Evolutionary conservation across 2,797 vertebrate genomes (phyloP), one percentile per base, ranked within the genome.

Genomic region (Poeciliopsis infans): DNA sequence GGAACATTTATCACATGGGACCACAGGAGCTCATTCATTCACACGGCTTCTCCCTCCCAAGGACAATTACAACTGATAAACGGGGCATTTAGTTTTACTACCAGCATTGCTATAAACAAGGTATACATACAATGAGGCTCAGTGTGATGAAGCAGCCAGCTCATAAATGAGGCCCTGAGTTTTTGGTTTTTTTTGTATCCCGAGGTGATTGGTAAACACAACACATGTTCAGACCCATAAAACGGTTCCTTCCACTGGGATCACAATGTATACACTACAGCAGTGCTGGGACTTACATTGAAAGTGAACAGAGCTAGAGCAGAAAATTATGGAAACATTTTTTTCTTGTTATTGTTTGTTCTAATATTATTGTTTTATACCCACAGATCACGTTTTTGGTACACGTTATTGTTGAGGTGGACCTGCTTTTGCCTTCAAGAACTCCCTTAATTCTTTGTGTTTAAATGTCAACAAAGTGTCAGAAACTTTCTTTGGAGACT

Each of bases 131-230:
- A 92, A 90, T 85, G 64, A 88, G 79, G 84, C 83, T 81, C 72
- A 74, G 87, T 77, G 85, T 76, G 79, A 91, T 83, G 87, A 91
- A 76, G 74, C 80, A 80, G 89, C 88, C 89, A 91, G 84, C 90
- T 93, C 92, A 91, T 94, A 93, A 94, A 93, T 75, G 81, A 89
- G 86, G 90, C 88, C 88, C 90, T 66, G 20, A 39, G 64, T 43
- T 68, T 15, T 85, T 77, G 13, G 43, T 82, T 39, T 49, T 66
- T 77, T 86, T 82, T 79, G 81, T 87, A 81, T 88, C 90, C 80
- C 36, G 83, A 90, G 91, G 86, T 81, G 61, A 85, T 86, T 79
- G 81, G 88, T 91, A 91, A 91, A 93, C 87, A 88, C 85, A 93
- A 90, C 83, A 86, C 78, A 87, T 88, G 84, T 85, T 86, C 81